These are phyloP conservation scores for Eubucco bourcierii DNA, from an alignment of 2,113 vertebrate species.

Conservation along the genomic window DNA sequence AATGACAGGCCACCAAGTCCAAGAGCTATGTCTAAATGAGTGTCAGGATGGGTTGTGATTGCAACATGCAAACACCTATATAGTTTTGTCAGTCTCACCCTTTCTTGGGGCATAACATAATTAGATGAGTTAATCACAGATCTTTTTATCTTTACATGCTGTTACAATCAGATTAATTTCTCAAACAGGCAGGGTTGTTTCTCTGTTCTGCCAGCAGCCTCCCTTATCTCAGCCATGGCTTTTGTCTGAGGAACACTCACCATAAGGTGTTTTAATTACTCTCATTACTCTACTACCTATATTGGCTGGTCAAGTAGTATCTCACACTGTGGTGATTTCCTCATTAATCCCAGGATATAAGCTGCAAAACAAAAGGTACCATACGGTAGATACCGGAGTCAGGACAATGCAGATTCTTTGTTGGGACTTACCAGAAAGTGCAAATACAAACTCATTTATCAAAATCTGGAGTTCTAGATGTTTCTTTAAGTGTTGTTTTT, in stretches of 20 bases:
- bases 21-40: not conserved
- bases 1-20: not conserved
- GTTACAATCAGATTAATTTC: not conserved
- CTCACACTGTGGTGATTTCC: not conserved
- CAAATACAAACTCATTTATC: not conserved
- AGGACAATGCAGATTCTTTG: not conserved
- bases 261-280: constrained; percentile 46
- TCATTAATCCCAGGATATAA: constrained; percentile 6
- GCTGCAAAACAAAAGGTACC: constrained; percentile 2
- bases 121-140: not conserved
- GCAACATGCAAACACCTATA: not conserved
- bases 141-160: not conserved
- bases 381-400: not conserved
- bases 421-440: not conserved
- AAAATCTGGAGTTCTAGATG: not conserved
- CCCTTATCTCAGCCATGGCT: not conserved
- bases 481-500: constrained; percentile 14
- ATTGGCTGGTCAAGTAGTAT: constrained; percentile 10
- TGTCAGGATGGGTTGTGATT: not conserved
- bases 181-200: not conserved
- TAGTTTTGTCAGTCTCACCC: not conserved
- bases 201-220: not conserved
- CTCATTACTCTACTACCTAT: not conserved
- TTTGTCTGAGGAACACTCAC: not conserved
- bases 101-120: not conserved